Evolutionary conservation across 2,113 vertebrate species (phyloP), one percentile per base, ranked within the genome.

Genomic region (Microcebus tavaratra): DNA sequence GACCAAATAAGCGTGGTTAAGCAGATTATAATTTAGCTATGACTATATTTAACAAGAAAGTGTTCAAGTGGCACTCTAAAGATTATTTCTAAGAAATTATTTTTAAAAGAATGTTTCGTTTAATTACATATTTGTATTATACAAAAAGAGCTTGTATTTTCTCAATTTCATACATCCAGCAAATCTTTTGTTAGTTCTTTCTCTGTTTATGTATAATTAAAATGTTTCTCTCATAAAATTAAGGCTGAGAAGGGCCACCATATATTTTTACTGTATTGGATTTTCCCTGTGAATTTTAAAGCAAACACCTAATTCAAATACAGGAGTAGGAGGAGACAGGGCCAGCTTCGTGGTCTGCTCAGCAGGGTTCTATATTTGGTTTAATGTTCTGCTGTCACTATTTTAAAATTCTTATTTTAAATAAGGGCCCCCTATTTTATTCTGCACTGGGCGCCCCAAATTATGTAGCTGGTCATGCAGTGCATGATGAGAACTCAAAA

Each of bases 191-290:
- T 73, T 93, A 80, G 4, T 18, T 84, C 90, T 88, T 95, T 95
- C 61, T 80, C 17, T 63, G 76, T 68, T 92, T 68, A 75, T 11
- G 9, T 96, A 88, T 93, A 97, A 42, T 50, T 72, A 89, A 45
- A 94, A 96, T 96, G 17, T 73, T 97, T 11, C 34, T 95, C 95
- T 96, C 29, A 53, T 63, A 48, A 97, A 80, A 82, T 63, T 83
- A 96, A 97, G 25, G 20, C 73, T 93, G 88, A 59, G 76, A 85
- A 97, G 4, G 12, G 1, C 36, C 29, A 91, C 29, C 27, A 59
- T 45, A 70, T 93, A 85, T 73, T 39, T 80, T 90, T n/a, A 81
- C 23, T 84, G 21, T 31, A n/a, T 42, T 70, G 65, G 20, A 63
- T 90, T 79, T 87, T 96, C 61, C 63, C 17, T 72, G 31, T 57